A percentile compares a stretch with the other conserved stretches of the same genome.
These are phyloP conservation scores for Dusona sp. DNA, from an alignment of 2,888 invertebrate genomes.

Conservation along the genomic window DNA sequence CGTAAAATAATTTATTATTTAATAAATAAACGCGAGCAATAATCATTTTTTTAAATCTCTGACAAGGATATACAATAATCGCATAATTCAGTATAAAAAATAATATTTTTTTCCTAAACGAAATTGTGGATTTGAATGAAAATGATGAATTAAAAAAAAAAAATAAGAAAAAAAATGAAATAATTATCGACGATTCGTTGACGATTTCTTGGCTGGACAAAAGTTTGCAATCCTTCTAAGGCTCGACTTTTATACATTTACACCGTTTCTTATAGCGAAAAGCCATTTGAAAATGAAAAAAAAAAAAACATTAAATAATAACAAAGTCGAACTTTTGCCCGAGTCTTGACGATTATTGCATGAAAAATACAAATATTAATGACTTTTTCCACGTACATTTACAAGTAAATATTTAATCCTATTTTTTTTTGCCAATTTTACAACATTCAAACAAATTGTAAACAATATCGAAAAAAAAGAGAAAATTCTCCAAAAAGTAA, in stretches of 20 bases:
- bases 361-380: conserved; percentile 10
- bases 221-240: conserved; percentile 73
- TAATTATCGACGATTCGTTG: not conserved
- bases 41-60: not conserved
- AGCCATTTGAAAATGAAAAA: not conserved
- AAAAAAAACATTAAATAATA: conserved; percentile 13
- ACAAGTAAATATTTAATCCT: not conserved
- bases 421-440: not conserved
- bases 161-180: not conserved
- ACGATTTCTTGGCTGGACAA: conserved; percentile 71
- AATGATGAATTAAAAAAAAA: not conserved
- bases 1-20: not conserved
- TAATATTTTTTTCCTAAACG: not conserved
- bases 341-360: conserved; percentile 58
- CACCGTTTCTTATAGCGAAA: conserved; percentile 76
- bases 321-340: conserved; percentile 75
- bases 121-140: not conserved
- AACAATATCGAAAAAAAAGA: not conserved
- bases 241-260: conserved; percentile 82
- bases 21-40: not conserved
- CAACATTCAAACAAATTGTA: not conserved
- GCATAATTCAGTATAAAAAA: not conserved
- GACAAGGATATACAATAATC: not conserved
- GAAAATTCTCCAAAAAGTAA: no score
- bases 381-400: conserved; percentile 8